Evolutionary conservation across 35 echinoderm and acorn worm genomes (phyloP).

Genomic region (Apostichopus japonicus): DNA sequence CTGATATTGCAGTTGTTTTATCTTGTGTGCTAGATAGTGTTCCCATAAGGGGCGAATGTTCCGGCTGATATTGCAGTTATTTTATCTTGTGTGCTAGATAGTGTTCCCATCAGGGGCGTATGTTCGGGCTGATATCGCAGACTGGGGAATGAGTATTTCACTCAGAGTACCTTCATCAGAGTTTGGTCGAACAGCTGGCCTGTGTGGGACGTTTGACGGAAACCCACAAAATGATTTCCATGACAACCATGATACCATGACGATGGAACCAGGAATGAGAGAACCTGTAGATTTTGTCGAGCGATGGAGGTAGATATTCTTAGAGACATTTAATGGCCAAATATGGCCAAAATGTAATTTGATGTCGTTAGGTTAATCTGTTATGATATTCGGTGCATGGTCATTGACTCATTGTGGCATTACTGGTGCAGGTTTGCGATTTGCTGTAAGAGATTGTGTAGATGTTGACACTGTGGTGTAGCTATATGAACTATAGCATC

Average conservation of each 20-base stretch:
- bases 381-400: too few relatives aligned
- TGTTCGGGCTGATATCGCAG: constrained; percentile 83
- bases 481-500: too few relatives aligned
- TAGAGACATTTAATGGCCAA: too few relatives aligned
- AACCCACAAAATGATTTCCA: constrained; percentile 90
- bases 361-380: too few relatives aligned
- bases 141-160: constrained; percentile 99
- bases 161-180: constrained; percentile 85
- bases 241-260: constrained; percentile 33
- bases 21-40: constrained; percentile 69
- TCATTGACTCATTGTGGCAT: too few relatives aligned
- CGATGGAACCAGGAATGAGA: constrained; percentile 47
- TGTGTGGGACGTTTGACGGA: constrained; percentile 93
- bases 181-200: constrained; percentile 80
- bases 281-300: constrained; percentile 93
- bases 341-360: neutral
- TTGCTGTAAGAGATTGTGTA: too few relatives aligned
- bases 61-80: constrained; percentile 68
- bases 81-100: constrained; percentile 60
- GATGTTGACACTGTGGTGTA: too few relatives aligned
- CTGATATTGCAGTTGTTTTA: constrained; percentile 65
- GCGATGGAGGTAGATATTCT: constrained; percentile 78
- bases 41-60: constrained; percentile 88
- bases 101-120: constrained; percentile 90
- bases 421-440: too few relatives aligned